A percentile compares a stretch with the other conserved stretches of the same genome.
Evolutionary conservation across 2,797 vertebrate genomes (phyloP).

Genomic region (Rallus crepitans): DNA sequence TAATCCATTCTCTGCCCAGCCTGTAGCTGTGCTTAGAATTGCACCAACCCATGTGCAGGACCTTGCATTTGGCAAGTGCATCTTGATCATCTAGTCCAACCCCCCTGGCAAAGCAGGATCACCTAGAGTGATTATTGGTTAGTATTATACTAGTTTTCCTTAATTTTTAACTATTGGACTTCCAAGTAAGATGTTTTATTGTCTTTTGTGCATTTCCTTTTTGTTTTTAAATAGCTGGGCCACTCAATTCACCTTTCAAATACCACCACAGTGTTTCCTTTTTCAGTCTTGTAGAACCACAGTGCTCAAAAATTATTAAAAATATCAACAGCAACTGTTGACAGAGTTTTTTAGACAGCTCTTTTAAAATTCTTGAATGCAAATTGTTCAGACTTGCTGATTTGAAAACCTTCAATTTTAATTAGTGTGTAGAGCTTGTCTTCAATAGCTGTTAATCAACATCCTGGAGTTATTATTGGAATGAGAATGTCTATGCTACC

Average conservation of each 20-base stretch:
- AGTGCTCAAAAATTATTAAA: not conserved
- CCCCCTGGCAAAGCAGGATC: too few relatives aligned
- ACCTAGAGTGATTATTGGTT: not conserved
- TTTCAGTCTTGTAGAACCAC: not conserved
- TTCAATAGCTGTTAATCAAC: slow-evolving; percentile 26
- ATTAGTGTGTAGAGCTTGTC: not conserved
- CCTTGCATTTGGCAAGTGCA: too few relatives aligned
- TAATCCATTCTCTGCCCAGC: too few relatives aligned
- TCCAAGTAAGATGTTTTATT: not conserved
- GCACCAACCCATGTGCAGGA: too few relatives aligned
- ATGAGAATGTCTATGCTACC: not conserved
- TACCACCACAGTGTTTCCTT: not conserved
- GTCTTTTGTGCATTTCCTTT: not conserved
- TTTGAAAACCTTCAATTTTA: slow-evolving; percentile 17
- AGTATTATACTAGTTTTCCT: not conserved
- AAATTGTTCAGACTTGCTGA: not conserved
- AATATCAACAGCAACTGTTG: not conserved
- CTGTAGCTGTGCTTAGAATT: too few relatives aligned
- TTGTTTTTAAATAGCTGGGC: not conserved
- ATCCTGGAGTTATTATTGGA: not conserved
- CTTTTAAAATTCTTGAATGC: not conserved
- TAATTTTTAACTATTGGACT: not conserved
- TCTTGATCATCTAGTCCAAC: too few relatives aligned
- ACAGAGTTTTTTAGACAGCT: not conserved
- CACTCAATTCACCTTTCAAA: not conserved